Evolutionary conservation across 2,888 invertebrate genomes (phyloP), one percentile per base, ranked within the genome.

Genomic region (Tiliacea aurago): DNA sequence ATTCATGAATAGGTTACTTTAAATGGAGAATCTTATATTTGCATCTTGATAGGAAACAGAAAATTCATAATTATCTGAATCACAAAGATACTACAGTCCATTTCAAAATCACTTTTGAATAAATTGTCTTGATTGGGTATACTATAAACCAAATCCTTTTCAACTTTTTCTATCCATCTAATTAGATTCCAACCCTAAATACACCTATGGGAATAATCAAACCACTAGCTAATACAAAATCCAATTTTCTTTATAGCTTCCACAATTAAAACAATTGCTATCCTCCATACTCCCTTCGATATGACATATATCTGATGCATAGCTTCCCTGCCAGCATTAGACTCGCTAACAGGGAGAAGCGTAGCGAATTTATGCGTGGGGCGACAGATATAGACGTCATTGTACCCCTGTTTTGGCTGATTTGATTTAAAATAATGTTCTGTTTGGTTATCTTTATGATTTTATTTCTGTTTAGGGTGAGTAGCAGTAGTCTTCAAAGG

Each of bases 371-470:
- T 78, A 81, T 76, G 85, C 82, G 84, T 79, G 74, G 93, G 93
- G 91, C 78, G 85, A 80, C 70, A 73, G 88, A 93, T 93, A 88
- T 89, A 93, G 93, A 82, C 90, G 87, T 94, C 91, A 90, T 80
- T 73, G 74, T 68, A 83, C 84, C 86, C 86, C 83, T 84, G 80
- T 79, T 83, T 79, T 82, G 76, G 75, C 47, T 86, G 86, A 86
- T 86, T 86, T 84, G 77, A 86, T 84, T 86, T 84, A 80, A 85
- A 87, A 85, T 86, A 83, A 81, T 81, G 81, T 79, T 77, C 75
- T 78, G 64, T 83, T 80, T 77, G 53, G 84, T 73, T 85, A 84
- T 80, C 84, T 86, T 73, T 69, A 81, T 73, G 71, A 73, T 79
- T 77, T 69, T 66, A 76, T 75, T 63, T 78, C 65, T 61, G 4